Evolutionary conservation across 2,113 vertebrate genomes (phyloP).

Genomic region (Hymenochirus boettgeri): DNA sequence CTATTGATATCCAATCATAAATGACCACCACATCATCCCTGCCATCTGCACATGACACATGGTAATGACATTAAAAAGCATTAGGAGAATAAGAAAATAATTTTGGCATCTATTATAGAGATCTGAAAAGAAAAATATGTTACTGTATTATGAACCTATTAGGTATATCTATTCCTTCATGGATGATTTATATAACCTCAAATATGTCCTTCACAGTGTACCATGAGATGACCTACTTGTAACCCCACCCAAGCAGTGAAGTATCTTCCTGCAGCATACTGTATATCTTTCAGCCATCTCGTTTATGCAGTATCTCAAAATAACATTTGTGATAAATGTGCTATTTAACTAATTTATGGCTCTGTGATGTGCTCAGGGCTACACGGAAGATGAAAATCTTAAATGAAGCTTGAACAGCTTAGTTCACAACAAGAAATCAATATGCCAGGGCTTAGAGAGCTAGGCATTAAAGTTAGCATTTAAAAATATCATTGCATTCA

Average conservation of each 20-base stretch:
- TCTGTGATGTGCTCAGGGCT: conserved; percentile 83
- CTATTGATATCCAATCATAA: no score
- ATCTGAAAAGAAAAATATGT: no score
- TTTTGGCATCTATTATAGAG: no score
- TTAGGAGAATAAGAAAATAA: no score
- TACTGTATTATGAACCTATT: not conserved
- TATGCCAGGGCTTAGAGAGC: conserved; percentile 85
- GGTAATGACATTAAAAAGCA: no score
- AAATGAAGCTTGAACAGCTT: conserved; percentile 96
- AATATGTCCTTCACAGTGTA: conserved; percentile 47
- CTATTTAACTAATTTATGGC: conserved; percentile 98
- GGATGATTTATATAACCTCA: not conserved
- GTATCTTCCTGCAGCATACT: conserved; percentile 59
- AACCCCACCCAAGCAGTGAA: conserved; percentile 63
- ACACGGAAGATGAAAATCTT: conserved; percentile 94
- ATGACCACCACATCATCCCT: no score
- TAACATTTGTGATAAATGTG: conserved; percentile 97
- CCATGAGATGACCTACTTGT: conserved; percentile 71
- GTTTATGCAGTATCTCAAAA: conserved; percentile 92
- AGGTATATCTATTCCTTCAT: not conserved
- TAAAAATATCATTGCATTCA: conserved; percentile 56
- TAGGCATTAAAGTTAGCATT: conserved; percentile 72
- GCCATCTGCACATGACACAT: no score
- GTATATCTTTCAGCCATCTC: conserved; percentile 73
- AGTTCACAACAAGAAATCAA: conserved; percentile 98